Conservation (phyloP, 92 coral and sea anemone genomes). For the Epizoanthus stellaris region DNA sequence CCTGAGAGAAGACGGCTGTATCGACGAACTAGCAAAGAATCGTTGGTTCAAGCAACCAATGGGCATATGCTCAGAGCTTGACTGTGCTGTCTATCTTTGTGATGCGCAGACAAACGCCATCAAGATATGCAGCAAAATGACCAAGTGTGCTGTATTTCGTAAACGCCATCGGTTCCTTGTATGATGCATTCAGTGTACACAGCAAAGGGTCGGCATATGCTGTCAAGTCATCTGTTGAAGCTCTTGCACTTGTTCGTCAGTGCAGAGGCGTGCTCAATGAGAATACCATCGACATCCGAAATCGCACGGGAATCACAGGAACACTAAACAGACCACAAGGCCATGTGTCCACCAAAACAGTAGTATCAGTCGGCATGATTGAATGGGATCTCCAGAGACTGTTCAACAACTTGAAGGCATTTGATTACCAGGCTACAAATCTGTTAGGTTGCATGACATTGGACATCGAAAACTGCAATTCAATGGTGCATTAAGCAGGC, state of each 20-base stretch:
- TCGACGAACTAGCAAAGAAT: too few species aligned
- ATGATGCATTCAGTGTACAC: too few species aligned
- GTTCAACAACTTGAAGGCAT: conserved; percentile 16
- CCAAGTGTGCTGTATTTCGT: too few species aligned
- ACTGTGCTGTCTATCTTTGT: too few species aligned
- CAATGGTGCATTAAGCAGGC: conserved; percentile 39
- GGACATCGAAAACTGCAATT: conserved; percentile 24
- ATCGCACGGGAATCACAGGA: conserved; percentile 54
- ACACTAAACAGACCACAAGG: conserved; percentile 65
- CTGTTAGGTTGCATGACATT: conserved; percentile 9
- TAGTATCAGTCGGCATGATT: conserved; percentile 53
- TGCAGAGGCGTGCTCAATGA: conserved; percentile 61
- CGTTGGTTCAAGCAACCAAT: too few species aligned
- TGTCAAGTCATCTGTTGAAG: conserved; percentile 51
- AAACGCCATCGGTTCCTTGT: too few species aligned
- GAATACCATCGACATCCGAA: conserved; percentile 44
- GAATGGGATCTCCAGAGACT: conserved; percentile 52
- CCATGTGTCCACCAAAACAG: conserved; percentile 62
- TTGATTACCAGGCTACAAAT: conserved; percentile 14
- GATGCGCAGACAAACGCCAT: too few species aligned
- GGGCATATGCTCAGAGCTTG: too few species aligned
- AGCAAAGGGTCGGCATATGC: too few species aligned
- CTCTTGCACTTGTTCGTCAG: conserved; percentile 57
- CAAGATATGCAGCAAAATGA: too few species aligned
- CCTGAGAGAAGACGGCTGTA: conserved; percentile 18